phyloP scores from a whole-genome alignment of 2,113 vertebrate species.

The Xiphophorus hellerii region DNA sequence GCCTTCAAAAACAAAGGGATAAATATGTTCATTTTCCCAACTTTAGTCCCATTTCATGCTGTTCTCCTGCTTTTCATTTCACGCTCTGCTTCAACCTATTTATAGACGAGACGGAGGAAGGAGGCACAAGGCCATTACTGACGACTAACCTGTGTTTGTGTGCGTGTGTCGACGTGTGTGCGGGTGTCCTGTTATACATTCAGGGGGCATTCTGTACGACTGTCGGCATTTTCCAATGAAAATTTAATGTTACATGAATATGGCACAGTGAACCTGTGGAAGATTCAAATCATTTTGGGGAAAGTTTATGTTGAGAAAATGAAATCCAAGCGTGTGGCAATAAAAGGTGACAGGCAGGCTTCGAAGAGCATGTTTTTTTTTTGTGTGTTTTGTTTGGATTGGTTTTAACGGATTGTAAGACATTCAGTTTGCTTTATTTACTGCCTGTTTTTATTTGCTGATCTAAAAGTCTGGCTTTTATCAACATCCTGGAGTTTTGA shows the following conservation, averaged over 20 bases:
- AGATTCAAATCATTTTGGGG: conserved; percentile 9
- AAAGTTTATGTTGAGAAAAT: conserved; percentile 9
- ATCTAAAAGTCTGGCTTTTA: too few relatives aligned
- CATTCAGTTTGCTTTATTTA: too few relatives aligned
- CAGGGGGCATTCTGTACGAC: conserved; percentile 1
- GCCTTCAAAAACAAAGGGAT: conserved; percentile 71
- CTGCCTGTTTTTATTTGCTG: too few relatives aligned
- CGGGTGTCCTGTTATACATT: conserved; percentile 4
- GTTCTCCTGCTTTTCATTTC: conserved; percentile 76
- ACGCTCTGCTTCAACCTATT: conserved; percentile 77
- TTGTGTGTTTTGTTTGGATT: too few relatives aligned
- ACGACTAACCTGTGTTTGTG: conserved; percentile 12
- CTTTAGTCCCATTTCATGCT: conserved; percentile 73
- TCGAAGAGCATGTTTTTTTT: background rate
- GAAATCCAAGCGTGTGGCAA: background rate
- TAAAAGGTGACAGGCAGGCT: background rate
- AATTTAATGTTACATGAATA: conserved; percentile 7
- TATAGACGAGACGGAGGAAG: conserved; percentile 68
- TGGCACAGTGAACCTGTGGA: background rate
- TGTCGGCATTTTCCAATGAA: conserved; percentile 4
- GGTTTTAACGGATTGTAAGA: too few relatives aligned
- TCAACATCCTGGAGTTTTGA: too few relatives aligned
- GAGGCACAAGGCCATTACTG: conserved; percentile 40
- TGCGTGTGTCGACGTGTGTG: background rate
- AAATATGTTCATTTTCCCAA: conserved; percentile 71